A percentile compares a stretch with the other conserved stretches of the same genome.
phyloP scores from a whole-genome alignment of 2,113 vertebrate species.

The Pogonocichla stellata region DNA sequence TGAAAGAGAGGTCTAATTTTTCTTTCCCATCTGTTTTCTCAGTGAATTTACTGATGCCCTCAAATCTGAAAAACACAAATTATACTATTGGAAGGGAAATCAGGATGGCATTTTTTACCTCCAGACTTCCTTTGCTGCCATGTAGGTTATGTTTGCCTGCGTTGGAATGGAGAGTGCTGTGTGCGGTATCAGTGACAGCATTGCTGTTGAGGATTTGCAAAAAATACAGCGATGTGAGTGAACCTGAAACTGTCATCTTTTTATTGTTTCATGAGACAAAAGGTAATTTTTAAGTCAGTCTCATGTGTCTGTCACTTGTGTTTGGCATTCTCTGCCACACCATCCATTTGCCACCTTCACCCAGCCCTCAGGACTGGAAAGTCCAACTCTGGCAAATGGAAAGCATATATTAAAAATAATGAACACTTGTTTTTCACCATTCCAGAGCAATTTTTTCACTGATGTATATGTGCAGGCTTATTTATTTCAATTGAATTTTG shows the following conservation, averaged over 20 bases:
- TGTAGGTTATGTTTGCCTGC: background rate
- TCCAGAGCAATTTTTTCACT: background rate
- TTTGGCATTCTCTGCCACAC: background rate
- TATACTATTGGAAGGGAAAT: background rate
- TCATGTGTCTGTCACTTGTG: background rate
- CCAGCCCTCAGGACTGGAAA: constrained; percentile 1
- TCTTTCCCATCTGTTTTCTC: background rate
- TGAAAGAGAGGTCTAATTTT: background rate
- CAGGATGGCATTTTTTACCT: background rate
- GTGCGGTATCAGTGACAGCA: background rate
- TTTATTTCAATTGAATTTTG: background rate
- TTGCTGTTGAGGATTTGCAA: background rate
- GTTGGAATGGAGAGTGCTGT: background rate
- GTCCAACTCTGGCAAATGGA: background rate
- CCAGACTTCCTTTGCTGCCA: background rate
- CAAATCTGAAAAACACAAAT: background rate
- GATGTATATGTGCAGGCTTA: background rate
- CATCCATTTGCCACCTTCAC: background rate
- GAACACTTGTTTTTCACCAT: background rate
- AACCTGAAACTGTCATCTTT: constrained; percentile 14
- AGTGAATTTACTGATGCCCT: background rate
- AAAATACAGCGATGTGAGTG: background rate
- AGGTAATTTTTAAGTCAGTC: constrained; percentile 29
- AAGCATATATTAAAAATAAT: constrained; percentile 48
- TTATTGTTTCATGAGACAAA: constrained; percentile 16